Evolutionary conservation across 2,888 invertebrate species (phyloP).

Genomic region (Tetheella fluctuosa): DNA sequence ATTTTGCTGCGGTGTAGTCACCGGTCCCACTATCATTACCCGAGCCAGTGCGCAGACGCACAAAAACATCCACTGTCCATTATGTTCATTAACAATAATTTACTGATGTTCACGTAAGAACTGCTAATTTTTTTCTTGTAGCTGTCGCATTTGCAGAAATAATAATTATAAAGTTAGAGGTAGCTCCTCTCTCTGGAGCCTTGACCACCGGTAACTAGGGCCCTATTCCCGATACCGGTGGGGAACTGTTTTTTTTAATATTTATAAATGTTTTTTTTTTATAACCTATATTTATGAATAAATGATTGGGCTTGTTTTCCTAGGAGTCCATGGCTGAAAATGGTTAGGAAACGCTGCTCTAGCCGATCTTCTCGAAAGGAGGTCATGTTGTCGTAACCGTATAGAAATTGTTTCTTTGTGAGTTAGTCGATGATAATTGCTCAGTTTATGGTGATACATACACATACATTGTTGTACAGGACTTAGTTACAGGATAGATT

Average conservation of each 20-base stretch:
- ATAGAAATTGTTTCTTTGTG: conserved; percentile 11
- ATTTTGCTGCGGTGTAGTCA: neutral
- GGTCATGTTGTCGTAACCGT: conserved; percentile 32
- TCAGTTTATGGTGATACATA: conserved; percentile 27
- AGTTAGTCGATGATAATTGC: conserved; percentile 36
- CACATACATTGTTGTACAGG: neutral
- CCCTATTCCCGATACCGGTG: too few species aligned
- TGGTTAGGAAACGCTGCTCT: too few species aligned
- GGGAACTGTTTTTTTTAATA: too few species aligned
- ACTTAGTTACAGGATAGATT: too few species aligned
- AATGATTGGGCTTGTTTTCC: too few species aligned
- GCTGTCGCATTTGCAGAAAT: neutral
- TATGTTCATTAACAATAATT: neutral
- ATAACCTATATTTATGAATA: too few species aligned
- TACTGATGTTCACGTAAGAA: neutral
- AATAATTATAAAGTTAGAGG: too few species aligned
- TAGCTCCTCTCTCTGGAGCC: too few species aligned
- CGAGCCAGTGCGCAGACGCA: neutral
- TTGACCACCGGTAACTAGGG: too few species aligned
- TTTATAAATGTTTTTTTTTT: too few species aligned
- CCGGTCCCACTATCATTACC: neutral
- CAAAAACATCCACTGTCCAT: neutral
- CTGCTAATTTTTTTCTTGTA: neutral
- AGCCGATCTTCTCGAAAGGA: conserved; percentile 18
- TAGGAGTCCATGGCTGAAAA: too few species aligned